These are phyloP conservation scores for Digitonthophagus gazella DNA, from an alignment of 2,888 invertebrate genomes.

Conservation along the genomic window DNA sequence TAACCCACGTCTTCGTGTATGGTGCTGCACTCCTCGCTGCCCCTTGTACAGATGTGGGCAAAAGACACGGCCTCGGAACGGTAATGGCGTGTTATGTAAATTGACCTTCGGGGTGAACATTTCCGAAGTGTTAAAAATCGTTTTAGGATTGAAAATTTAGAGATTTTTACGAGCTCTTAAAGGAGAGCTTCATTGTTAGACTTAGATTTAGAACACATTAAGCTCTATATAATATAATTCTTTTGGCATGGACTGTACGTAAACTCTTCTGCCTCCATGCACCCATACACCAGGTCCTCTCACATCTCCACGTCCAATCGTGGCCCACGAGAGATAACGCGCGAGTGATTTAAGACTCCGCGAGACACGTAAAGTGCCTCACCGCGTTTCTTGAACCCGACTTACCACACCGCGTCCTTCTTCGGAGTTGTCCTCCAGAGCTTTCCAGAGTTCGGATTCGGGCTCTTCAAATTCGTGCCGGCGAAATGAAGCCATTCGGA, in stretches of 20 bases:
- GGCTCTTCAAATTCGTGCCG: conserved; percentile 8
- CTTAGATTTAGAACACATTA: background rate
- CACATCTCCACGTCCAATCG: conserved; percentile 11
- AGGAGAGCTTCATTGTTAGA: background rate
- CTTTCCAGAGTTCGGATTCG: background rate
- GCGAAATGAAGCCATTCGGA: conserved; percentile 53
- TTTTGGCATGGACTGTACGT: background rate
- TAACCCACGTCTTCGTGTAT: conserved; percentile 49
- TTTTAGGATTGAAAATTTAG: too few relatives aligned
- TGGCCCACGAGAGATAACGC: conserved; percentile 11
- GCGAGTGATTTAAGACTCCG: conserved; percentile 6
- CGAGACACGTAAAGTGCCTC: background rate
- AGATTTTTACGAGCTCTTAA: too few relatives aligned
- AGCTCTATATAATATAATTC: too few relatives aligned
- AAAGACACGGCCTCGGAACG: background rate
- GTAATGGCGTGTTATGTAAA: background rate
- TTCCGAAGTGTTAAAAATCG: background rate
- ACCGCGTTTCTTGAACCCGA: conserved; percentile 10
- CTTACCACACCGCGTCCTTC: too few relatives aligned
- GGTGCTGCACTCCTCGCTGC: background rate
- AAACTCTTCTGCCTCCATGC: background rate
- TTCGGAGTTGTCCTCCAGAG: too few relatives aligned
- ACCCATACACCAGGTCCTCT: background rate
- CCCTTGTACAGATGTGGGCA: background rate
- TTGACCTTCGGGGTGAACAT: too few relatives aligned